Evolutionary conservation across 2,797 vertebrate genomes (phyloP).

Genomic region (Danio albolineatus): DNA sequence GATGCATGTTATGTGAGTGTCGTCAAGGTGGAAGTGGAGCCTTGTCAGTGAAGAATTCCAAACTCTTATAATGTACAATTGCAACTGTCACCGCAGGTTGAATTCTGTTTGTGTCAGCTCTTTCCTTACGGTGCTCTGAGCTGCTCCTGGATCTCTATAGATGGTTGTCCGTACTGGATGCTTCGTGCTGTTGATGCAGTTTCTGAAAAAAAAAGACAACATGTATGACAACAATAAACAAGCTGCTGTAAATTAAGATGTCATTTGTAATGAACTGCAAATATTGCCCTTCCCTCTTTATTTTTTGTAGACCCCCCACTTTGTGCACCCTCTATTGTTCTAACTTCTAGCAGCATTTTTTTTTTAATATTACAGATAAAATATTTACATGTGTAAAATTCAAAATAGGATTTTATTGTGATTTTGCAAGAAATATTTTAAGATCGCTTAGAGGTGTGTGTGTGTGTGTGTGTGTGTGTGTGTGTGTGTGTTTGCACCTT

Average conservation of each 20-base stretch:
- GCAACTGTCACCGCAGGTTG: constrained; percentile 44
- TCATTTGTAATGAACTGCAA: constrained; percentile 19
- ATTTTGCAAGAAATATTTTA: neutral
- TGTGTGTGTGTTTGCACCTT: no score
- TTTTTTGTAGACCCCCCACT: no score
- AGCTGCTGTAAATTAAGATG: constrained; percentile 30
- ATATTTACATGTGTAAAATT: no score
- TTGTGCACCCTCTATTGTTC: neutral
- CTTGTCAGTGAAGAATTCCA: constrained; percentile 64
- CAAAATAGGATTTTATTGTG: neutral
- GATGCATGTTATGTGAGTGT: constrained; percentile 76
- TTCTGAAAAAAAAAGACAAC: constrained; percentile 29
- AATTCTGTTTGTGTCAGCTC: constrained; percentile 44
- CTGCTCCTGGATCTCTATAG: constrained; percentile 33
- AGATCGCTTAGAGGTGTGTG: neutral
- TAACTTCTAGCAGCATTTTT: neutral
- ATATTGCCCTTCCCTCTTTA: neutral
- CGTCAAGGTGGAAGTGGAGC: constrained; percentile 62
- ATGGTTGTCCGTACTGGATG: constrained; percentile 41
- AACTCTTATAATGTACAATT: constrained; percentile 50
- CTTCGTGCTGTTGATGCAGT: constrained; percentile 40
- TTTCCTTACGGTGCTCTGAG: constrained; percentile 33
- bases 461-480: no score
- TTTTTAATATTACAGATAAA: neutral
- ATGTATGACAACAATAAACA: constrained; percentile 36